Base-by-base conservation (phyloP, 2,888 invertebrate species). In the Ischnus inquisitorius region DNA sequence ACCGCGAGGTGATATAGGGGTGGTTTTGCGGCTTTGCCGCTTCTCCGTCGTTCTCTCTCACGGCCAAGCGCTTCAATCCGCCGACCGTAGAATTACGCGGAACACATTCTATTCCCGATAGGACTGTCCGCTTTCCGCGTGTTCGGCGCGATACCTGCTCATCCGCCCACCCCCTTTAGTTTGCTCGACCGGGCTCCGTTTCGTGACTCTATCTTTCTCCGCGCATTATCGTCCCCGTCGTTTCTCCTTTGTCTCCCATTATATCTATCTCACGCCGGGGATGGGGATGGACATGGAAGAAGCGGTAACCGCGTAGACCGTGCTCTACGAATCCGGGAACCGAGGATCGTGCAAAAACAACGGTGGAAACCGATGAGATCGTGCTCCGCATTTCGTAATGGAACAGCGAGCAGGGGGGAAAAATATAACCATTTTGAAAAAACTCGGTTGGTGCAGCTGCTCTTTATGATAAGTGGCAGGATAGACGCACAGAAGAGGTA, bases 1-100 rank as follows among this genome's bases (percentile, higher is more conserved):
- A 89, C 89, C 90, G 68, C 89, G 84, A 86, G 87, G 84, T 88
- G 87, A 88, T 87, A 88, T 89, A 90, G 89, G 78, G 85, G 87
- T 82, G 88, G 90, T 87, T 90, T 90, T 88, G 90, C 85, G 88
- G 87, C 85, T 85, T 85, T 83, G 88, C 88, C 34, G 79, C 72
- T 77, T 51, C 77, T 34, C 60, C 34, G 25, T 74, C 57, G 28
- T 57, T 41, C 77, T 39, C 67, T 28, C 54, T 39, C 71, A 28
- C 57, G 57, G 34, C 67, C 68, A 81, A n/a, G 57, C 12, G 12
- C 57, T 34, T 19, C 41, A 48, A 48, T 25, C 46, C 34, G 43
- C 16, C 62, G 14, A 34, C 65, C 46, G 60, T 57, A 68, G 62
- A 77, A 83, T 72, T 83, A 77, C 79, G 72, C 68, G 48, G 51